Percentiles rank a stretch among this genome's conserved stretches.
phyloP scores from a whole-genome alignment of 1,140 invertebrate species.

The Himalopsyche phryganea region DNA sequence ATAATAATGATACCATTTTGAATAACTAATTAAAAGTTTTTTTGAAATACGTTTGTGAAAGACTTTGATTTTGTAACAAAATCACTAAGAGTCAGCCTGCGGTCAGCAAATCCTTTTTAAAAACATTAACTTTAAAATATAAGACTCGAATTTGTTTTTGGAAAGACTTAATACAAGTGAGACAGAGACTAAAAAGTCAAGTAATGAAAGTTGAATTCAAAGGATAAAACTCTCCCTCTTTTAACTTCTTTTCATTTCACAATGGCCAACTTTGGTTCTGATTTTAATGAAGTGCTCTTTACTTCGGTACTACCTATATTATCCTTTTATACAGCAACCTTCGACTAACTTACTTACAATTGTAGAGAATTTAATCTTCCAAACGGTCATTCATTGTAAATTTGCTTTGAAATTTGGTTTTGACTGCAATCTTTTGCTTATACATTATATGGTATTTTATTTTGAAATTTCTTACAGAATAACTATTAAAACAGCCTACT shows the following conservation, averaged over 20 bases:
- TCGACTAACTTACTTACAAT: not conserved
- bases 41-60: constrained; percentile 5
- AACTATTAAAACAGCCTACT: no score
- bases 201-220: constrained; percentile 6
- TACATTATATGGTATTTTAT: no score
- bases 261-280: constrained; percentile 4
- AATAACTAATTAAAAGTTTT: constrained; percentile 21
- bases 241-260: constrained; percentile 2
- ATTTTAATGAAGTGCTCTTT: constrained; percentile 9
- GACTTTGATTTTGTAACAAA: constrained; percentile 6
- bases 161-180: no score
- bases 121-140: not conserved
- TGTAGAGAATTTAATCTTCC: no score
- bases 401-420: no score
- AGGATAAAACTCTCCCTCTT: constrained; percentile 2
- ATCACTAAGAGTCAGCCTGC: constrained; percentile 25
- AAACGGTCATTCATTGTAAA: no score
- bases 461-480: no score
- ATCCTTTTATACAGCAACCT: not conserved
- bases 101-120: constrained; percentile 17
- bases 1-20: no score
- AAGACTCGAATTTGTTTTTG: no score
- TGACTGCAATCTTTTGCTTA: no score
- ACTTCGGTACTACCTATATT: not conserved
- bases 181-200: not conserved